Base-by-base conservation (phyloP, 2,888 invertebrate genomes). In the Dryobotodes eremita region DNA sequence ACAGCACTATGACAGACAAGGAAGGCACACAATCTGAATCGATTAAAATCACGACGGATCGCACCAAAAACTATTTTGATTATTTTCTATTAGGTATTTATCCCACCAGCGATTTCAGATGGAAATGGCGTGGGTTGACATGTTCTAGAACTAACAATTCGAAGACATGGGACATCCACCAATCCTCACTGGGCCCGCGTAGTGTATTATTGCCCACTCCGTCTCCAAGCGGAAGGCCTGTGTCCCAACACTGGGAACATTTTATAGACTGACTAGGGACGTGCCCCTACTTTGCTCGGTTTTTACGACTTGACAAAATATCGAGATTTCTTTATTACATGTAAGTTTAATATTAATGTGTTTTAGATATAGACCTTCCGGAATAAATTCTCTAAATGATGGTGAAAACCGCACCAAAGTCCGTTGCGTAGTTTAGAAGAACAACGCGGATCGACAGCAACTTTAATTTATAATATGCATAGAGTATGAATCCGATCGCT, bases 1-100 rank as follows among this genome's bases (percentile, higher is more conserved):
- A 65, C 53, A 66, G 26, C 26, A 76, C 69, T 20, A 55, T n/a
- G 50, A 20, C 42, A 76, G 71, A 86, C 62, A 78, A 82, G 75
- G 85, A 89, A 80, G 71, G 70, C 53, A 61, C 76, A 87, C 71
- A 83, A 87, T 87, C 78, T 83, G 71, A 77, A 87, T 70, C 83
- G 76, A 82, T 85, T 83, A 83, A 89, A 83, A 46, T 68, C 20
- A 55, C 65, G 74, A 72, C 36, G 75, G 77, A 83, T 76, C 68
- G 89, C 71, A 85, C 80, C 75, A 72, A 75, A 71, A 48, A 55
- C 23, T 17, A 15, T 53, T 65, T 55, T 23, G 13, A 61, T 1
- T 26, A 53, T 57, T 59, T 71, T 65, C 1, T 84, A 79, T 61
- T 17, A 20, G 26, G 53, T 31, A 13, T 64, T 76, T 78, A 74